Conservation (phyloP, 1,140 invertebrate genomes). For the Thaumatotibia leucotreta region DNA sequence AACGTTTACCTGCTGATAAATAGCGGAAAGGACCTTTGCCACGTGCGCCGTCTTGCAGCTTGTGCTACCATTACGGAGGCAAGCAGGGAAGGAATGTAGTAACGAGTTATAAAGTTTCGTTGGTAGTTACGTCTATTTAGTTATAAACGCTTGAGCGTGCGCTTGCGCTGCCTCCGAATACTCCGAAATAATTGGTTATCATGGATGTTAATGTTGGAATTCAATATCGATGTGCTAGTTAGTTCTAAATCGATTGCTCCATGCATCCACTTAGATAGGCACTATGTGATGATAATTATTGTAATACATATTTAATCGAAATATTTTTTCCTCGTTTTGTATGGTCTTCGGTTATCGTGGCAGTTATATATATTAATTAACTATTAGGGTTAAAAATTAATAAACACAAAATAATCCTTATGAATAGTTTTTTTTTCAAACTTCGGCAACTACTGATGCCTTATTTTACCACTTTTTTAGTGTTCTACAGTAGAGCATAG, state of each 20-base stretch:
- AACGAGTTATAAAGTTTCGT: neutral
- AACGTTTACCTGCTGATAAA: constrained; percentile 64
- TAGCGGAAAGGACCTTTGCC: constrained; percentile 65
- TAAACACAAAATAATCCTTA: too few species aligned
- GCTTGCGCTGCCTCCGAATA: neutral
- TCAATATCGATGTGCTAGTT: neutral
- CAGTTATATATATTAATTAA: too few species aligned
- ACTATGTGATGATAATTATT: too few species aligned
- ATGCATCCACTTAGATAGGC: too few species aligned
- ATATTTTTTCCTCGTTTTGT: too few species aligned
- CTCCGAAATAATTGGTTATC: neutral
- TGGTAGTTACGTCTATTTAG: neutral
- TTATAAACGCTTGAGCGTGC: neutral
- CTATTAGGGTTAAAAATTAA: too few species aligned
- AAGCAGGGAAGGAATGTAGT: neutral
- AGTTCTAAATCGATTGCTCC: neutral
- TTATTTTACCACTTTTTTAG: too few species aligned
- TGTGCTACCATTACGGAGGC: constrained; percentile 20
- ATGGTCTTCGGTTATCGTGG: too few species aligned
- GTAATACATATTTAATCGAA: too few species aligned
- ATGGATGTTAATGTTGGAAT: neutral
- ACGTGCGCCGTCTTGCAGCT: constrained; percentile 61
- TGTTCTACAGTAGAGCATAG: too few species aligned
- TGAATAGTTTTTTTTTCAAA: too few species aligned
- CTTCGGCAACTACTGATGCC: too few species aligned